These are phyloP conservation scores for Parnassius orleans DNA, from an alignment of 2,888 invertebrate species.

Conservation along the genomic window DNA sequence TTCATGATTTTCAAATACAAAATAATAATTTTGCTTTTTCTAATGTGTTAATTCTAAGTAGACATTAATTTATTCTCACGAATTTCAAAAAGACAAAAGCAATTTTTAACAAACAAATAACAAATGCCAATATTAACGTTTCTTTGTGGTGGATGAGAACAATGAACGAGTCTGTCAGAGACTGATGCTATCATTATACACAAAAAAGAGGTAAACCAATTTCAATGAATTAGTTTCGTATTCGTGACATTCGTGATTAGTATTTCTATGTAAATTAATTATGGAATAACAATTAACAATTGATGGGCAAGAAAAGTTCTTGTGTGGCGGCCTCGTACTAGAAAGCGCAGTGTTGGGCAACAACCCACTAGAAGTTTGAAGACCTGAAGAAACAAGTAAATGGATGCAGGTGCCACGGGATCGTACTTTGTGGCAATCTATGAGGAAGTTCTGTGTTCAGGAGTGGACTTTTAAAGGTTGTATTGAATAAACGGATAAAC, in stretches of 20 bases:
- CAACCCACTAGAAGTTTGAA: no score
- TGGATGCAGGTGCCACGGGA: no score
- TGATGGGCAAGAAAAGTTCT: no score
- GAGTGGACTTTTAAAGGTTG: no score
- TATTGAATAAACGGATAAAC: no score
- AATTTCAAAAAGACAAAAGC: constrained; percentile 11
- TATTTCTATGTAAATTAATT: neutral
- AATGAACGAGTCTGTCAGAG: constrained; percentile 5
- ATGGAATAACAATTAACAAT: no score
- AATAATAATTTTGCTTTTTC: neutral
- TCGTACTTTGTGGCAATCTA: no score
- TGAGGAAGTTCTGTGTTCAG: no score
- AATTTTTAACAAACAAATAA: constrained; percentile 8
- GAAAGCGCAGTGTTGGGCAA: no score
- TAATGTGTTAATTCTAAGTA: neutral
- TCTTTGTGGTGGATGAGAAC: constrained; percentile 10
- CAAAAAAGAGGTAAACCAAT: neutral
- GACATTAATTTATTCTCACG: constrained; percentile 4
- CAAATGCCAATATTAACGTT: constrained; percentile 4
- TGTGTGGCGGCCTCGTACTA: no score
- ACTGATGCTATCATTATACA: constrained; percentile 3
- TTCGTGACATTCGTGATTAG: neutral
- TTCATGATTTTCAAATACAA: no score
- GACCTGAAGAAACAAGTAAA: no score
- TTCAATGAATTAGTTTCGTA: neutral